These are phyloP conservation scores for Bothrops jararaca DNA, from an alignment of 2,113 vertebrate genomes.

Conservation along the genomic window DNA sequence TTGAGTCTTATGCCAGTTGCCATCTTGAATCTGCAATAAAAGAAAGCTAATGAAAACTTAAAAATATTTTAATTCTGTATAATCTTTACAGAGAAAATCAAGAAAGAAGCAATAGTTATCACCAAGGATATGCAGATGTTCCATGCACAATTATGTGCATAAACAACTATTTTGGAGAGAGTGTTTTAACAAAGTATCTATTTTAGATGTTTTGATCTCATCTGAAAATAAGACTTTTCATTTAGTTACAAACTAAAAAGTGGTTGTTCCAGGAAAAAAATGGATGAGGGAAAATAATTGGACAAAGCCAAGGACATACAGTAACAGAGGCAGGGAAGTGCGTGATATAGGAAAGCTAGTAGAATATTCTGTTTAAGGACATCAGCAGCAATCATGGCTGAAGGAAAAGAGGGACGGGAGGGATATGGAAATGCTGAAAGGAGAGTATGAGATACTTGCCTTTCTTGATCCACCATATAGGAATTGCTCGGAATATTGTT, in stretches of 20 bases:
- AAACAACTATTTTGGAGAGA: neutral
- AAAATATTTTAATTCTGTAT: neutral
- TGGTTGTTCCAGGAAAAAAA: neutral
- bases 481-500: neutral
- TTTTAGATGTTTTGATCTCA: neutral
- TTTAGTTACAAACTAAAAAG: neutral
- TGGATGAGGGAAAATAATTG: neutral
- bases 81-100: neutral
- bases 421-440: neutral
- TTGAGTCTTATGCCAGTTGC: slow-evolving; percentile 87
- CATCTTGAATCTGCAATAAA: slow-evolving; percentile 87
- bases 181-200: neutral
- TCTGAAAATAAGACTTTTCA: neutral
- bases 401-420: neutral
- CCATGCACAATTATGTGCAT: neutral
- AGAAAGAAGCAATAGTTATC: neutral
- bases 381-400: neutral
- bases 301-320: neutral
- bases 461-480: neutral
- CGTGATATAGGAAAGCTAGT: neutral
- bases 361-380: neutral
- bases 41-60: neutral
- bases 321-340: neutral
- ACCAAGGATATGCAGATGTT: neutral
- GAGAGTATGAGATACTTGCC: neutral